Conservation (phyloP, 2,888 invertebrate species). For the Amphiduros pacificus region DNA sequence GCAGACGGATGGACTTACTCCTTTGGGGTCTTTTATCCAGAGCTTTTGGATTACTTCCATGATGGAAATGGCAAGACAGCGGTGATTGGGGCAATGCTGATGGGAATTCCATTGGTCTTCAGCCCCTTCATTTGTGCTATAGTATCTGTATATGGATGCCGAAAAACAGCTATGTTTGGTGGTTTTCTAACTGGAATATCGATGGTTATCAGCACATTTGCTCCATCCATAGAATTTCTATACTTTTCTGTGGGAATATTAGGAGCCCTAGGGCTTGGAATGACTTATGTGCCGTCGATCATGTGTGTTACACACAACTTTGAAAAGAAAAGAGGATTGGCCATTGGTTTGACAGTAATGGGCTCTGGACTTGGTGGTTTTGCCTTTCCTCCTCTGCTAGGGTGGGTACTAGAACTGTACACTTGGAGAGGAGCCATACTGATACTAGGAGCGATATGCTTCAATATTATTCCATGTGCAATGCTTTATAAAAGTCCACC, state of each 20-base stretch:
- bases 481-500: slow-evolving; percentile 26
- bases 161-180: slow-evolving; percentile 27
- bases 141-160: slow-evolving; percentile 28
- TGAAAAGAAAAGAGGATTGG: slow-evolving; percentile 33
- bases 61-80: slow-evolving; percentile 33
- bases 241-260: slow-evolving; percentile 27
- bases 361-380: slow-evolving; percentile 40
- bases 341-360: slow-evolving; percentile 35
- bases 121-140: slow-evolving; percentile 32
- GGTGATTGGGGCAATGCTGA: slow-evolving; percentile 31
- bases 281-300: slow-evolving; percentile 29
- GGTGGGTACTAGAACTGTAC: slow-evolving; percentile 31
- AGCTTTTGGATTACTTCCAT: slow-evolving; percentile 25
- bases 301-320: slow-evolving; percentile 34
- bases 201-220: slow-evolving; percentile 25
- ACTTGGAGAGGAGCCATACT: slow-evolving; percentile 37
- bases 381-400: slow-evolving; percentile 35
- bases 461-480: slow-evolving; percentile 25
- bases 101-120: slow-evolving; percentile 31
- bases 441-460: slow-evolving; percentile 30
- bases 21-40: slow-evolving; percentile 30
- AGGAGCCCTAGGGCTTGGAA: slow-evolving; percentile 29
- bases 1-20: slow-evolving; percentile 36
- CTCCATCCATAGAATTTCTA: slow-evolving; percentile 25
- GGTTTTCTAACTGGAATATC: slow-evolving; percentile 25